Evolutionary conservation across 1,140 invertebrate species (phyloP).

Genomic region (Diuraphis noxia): DNA sequence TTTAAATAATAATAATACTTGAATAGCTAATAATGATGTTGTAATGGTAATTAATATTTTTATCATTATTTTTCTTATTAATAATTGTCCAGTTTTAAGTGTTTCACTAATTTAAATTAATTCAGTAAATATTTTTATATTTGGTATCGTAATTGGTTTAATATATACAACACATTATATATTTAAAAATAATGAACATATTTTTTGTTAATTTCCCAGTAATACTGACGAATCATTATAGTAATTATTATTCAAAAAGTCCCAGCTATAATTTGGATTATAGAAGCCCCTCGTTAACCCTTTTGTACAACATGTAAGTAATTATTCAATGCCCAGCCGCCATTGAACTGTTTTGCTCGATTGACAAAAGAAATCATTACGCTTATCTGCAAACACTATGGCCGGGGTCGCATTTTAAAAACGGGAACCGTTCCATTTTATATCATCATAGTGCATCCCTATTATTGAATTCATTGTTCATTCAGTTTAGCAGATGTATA

Average conservation of each 20-base stretch:
- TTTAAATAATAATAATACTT: background rate
- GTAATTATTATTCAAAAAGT: background rate
- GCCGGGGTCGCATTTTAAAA: background rate
- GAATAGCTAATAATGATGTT: background rate
- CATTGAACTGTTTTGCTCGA: conserved; percentile 25
- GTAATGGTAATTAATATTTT: background rate
- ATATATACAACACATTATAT: background rate
- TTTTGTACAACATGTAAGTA: conserved; percentile 33
- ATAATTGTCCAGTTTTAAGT: background rate
- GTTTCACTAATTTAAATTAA: background rate
- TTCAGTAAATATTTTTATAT: background rate
- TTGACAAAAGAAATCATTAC: conserved; percentile 47
- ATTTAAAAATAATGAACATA: background rate
- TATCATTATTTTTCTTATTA: background rate
- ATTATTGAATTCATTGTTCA: background rate
- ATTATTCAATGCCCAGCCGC: conserved; percentile 5
- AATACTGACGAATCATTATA: background rate
- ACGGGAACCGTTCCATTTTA: background rate
- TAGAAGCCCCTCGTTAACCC: conserved; percentile 20
- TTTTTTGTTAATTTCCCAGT: background rate
- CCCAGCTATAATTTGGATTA: conserved; percentile 12
- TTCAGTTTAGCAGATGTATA: conserved; percentile 5
- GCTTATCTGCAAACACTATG: conserved; percentile 40
- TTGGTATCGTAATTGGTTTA: background rate
- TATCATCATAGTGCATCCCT: conserved; percentile 4